Evolutionary conservation across 2,797 vertebrate species (phyloP).

Genomic region (Sebastes minor): DNA sequence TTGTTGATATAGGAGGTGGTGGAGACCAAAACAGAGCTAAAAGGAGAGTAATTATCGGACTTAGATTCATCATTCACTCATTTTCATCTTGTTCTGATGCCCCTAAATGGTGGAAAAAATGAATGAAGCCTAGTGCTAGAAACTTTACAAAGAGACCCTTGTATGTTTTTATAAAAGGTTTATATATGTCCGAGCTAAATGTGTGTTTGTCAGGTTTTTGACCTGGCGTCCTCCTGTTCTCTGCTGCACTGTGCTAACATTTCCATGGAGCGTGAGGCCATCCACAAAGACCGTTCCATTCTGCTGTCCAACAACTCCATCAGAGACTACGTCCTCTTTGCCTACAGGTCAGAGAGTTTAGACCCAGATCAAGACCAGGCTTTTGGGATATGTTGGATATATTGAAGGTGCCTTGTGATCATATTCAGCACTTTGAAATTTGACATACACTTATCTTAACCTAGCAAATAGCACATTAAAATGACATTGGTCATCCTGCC

Average conservation of each 20-base stretch:
- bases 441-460: not conserved
- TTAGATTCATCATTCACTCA: too few relatives aligned
- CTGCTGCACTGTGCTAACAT: slow-evolving; percentile 67
- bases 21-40: not conserved
- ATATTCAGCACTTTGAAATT: not conserved
- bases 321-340: slow-evolving; percentile 73
- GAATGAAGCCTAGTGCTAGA: too few relatives aligned
- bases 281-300: slow-evolving; percentile 73
- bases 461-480: not conserved
- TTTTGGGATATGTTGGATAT: not conserved
- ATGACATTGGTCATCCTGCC: not conserved
- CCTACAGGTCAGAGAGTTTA: slow-evolving; percentile 66
- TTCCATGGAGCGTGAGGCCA: slow-evolving; percentile 53
- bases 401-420: not conserved
- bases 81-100: too few relatives aligned
- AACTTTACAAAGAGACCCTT: not conserved
- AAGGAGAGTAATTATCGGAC: not conserved
- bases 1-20: not conserved
- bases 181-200: not conserved
- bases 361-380: not conserved
- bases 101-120: too few relatives aligned
- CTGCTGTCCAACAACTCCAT: slow-evolving; percentile 71
- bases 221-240: slow-evolving; percentile 70
- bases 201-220: slow-evolving; percentile 68
- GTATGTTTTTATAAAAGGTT: not conserved